These are phyloP conservation scores for Corticium candelabrum DNA, from an alignment of 37 sponge, comb jelly and placozoan species.

Conservation along the genomic window DNA sequence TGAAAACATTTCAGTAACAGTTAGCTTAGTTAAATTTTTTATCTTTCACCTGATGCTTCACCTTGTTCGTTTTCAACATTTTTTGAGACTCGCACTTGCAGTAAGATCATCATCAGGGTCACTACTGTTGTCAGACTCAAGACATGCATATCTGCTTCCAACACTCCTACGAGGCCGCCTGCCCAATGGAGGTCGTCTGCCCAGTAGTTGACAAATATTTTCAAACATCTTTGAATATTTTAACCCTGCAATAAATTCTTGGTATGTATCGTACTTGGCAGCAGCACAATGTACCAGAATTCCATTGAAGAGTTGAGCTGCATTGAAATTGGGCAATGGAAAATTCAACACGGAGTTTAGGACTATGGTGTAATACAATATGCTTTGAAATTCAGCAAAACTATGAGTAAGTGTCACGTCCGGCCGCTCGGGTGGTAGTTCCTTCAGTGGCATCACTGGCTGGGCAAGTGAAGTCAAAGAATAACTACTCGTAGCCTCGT, in stretches of 20 bases:
- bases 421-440: background rate
- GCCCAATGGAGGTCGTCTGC: background rate
- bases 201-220: background rate
- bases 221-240: background rate
- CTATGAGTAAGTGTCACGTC: background rate
- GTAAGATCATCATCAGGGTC: constrained; percentile 37
- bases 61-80: too few relatives aligned
- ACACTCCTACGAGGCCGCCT: background rate
- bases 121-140: constrained; percentile 14
- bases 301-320: background rate
- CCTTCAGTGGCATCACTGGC: background rate
- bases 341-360: background rate
- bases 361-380: background rate
- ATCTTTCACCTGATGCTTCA: too few relatives aligned
- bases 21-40: too few relatives aligned
- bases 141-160: constrained; percentile 76
- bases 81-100: too few relatives aligned
- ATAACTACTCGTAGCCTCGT: too few relatives aligned
- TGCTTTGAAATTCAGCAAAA: background rate
- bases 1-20: too few relatives aligned
- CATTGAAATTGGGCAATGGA: background rate
- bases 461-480: background rate
- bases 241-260: background rate
- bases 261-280: background rate
- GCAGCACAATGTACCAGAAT: background rate